Evolutionary conservation across 2,113 vertebrate species (phyloP), one percentile per base, ranked within the genome.

Genomic region (Scomber colias): DNA sequence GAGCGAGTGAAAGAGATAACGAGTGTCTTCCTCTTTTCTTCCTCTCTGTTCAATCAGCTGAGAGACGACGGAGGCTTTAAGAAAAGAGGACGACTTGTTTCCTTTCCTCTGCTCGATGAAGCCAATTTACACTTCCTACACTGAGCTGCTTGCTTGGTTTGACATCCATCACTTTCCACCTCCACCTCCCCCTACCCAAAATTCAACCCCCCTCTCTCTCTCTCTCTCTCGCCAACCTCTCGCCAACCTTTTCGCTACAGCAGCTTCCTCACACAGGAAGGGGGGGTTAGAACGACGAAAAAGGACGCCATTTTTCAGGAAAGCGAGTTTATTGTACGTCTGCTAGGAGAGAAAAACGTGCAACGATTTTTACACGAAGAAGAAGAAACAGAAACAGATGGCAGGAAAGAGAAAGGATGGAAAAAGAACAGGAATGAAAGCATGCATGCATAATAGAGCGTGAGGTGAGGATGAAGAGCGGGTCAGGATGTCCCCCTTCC

Each of bases 391-490:
- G 59, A 56, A 72, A 81, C 66, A 76, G 84, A 82, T 30, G 72
- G 61, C 19, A 1, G 35, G n/a, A 17, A 65, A 17, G 17, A 0
- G 44, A 2, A 31, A n/a, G 50, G 45, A 40, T 49, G 46, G 31
- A 31, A 12, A 70, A 11, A 9, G 45, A 61, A 45, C 50, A 40
- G 13, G 71, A 54, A 70, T 45, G 81, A 83, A 85, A 81, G 83
- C 77, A 68, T 59, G 76, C 77, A 76, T 77, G 70, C 62, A 63
- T 89, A 89, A 86, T 55, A 9, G 53, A 88, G 56, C 72, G 49
- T 81, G 75, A 91, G 82, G 87, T 86, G 87, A 89, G 81, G 83
- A 79, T 65, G 83, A 85, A 19, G 87, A 84, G 82, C 45, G 3
- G 51, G 54, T 54, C 40, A 17, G 69, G 73, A 65, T n/a, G 68